These are phyloP conservation scores for Portevinia maculata DNA, from an alignment of 2,888 invertebrate species.

Conservation along the genomic window DNA sequence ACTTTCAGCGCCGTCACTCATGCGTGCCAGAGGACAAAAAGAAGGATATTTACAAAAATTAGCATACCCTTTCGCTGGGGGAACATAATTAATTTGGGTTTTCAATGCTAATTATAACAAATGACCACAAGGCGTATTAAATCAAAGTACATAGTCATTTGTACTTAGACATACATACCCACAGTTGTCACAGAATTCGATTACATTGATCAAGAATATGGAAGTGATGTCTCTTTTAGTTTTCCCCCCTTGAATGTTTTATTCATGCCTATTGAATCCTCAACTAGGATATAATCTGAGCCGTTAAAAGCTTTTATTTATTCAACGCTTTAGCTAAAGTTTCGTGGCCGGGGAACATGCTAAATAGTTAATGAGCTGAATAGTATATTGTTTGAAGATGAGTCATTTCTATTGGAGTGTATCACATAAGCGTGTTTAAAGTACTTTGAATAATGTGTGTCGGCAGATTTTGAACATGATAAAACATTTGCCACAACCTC, in stretches of 20 bases:
- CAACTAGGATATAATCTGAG: slow-evolving; percentile 31
- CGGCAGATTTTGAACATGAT: background rate
- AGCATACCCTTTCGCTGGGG: no score
- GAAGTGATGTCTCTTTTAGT: slow-evolving; percentile 5
- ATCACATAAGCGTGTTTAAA: background rate
- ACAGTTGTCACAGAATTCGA: slow-evolving; percentile 8
- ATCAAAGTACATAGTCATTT: background rate
- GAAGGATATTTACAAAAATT: no score
- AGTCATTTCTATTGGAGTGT: background rate
- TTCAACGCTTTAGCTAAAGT: slow-evolving; percentile 45
- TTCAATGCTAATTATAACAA: background rate
- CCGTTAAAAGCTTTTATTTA: slow-evolving; percentile 61
- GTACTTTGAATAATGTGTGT: background rate
- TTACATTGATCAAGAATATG: slow-evolving; percentile 12
- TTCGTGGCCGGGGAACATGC: background rate
- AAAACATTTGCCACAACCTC: background rate
- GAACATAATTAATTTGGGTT: no score
- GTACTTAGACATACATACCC: background rate
- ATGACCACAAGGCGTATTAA: background rate
- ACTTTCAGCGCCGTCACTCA: no score
- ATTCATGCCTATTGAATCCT: slow-evolving; percentile 64
- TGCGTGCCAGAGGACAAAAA: no score
- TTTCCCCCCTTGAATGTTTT: slow-evolving; percentile 45
- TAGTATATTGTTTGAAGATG: background rate
- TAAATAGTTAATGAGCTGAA: background rate